Evolutionary conservation across 2,888 invertebrate genomes (phyloP), one percentile per base, ranked within the genome.

Genomic region (Protophormia terraenovae): DNA sequence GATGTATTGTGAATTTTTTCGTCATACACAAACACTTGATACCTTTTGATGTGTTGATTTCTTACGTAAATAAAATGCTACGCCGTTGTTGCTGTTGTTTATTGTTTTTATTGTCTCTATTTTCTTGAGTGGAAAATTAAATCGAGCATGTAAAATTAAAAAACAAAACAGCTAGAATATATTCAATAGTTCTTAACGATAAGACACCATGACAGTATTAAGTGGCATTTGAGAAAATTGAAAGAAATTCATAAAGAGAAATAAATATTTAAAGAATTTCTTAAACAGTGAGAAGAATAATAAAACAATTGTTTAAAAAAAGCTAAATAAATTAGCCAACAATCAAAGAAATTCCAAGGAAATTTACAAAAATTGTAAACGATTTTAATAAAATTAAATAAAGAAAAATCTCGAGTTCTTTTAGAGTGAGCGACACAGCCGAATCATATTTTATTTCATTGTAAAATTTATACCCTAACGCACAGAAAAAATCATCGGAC

Each of bases 121-220:
- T 22, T 77, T 71, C 22, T 66, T 58, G 72, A 60, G 66, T 66
- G 47, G 38, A 72, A 77, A 83, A 83, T 35, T 64, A 64, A 83
- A 77, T 83, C 64, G 47, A 77, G 55, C 76, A 72, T 83, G 62
- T 64, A 45, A 45, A 66, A 75, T 12, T 41, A 69, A 62, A 24
- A 35, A 64, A 3, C 5, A 66, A 53, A 8, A 32, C 19, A 32
- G 27, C 27, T 47, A 66, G 27, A 50, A 62, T 5, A 55, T 35
- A 6, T 22, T 4, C 27, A 60, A 45, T 22, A 16, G 12, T 12
- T 12, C 6, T 38, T 32, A 24, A 14, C 32, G 50, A n/a, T 50
- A 58, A 45, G 38, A 27, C 24, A 35, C 64, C 53, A n/a, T 24
- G 29, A 58, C 16, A 32, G 45, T 67, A 22, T 67, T 62, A 58